These are phyloP conservation scores for Anoncus sp. DNA, from an alignment of 2,888 invertebrate genomes.

Conservation along the genomic window DNA sequence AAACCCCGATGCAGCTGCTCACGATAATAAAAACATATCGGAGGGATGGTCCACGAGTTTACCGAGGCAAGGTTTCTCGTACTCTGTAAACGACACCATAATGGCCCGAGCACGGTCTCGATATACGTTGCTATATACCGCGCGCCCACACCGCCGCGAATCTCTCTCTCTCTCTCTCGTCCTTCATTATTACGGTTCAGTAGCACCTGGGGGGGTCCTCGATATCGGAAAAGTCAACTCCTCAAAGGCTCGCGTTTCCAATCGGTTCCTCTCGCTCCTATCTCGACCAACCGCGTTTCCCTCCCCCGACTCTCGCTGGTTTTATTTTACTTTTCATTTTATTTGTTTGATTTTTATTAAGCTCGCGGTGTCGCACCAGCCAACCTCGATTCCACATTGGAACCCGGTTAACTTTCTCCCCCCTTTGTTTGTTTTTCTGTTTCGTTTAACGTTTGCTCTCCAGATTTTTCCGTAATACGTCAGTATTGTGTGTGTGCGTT, in stretches of 20 bases:
- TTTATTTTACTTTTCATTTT: slow-evolving; percentile 52
- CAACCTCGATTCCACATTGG: too few species aligned
- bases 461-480: too few species aligned
- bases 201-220: slow-evolving; percentile 58
- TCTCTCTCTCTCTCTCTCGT: slow-evolving; percentile 40
- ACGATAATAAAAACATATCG: slow-evolving; percentile 50
- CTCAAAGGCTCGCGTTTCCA: slow-evolving; percentile 53
- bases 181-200: slow-evolving; percentile 62
- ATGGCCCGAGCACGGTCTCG: slow-evolving; percentile 16
- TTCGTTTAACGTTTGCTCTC: too few species aligned
- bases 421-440: too few species aligned
- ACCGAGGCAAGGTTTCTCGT: slow-evolving; percentile 22
- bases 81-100: slow-evolving; percentile 21
- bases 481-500: too few species aligned
- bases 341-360: too few species aligned
- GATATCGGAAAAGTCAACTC: slow-evolving; percentile 56
- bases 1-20: background rate
- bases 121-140: too few species aligned
- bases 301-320: slow-evolving; percentile 3
- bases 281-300: slow-evolving; percentile 29
- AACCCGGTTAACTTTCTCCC: too few species aligned
- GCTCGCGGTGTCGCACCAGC: too few species aligned
- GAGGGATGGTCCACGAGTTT: slow-evolving; percentile 32
- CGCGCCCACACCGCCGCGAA: too few species aligned
- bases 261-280: too few species aligned